A percentile compares a stretch with the other conserved stretches of the same genome.
Conservation (phyloP, 2,797 vertebrate species). For the Acomys russatus region DNA sequence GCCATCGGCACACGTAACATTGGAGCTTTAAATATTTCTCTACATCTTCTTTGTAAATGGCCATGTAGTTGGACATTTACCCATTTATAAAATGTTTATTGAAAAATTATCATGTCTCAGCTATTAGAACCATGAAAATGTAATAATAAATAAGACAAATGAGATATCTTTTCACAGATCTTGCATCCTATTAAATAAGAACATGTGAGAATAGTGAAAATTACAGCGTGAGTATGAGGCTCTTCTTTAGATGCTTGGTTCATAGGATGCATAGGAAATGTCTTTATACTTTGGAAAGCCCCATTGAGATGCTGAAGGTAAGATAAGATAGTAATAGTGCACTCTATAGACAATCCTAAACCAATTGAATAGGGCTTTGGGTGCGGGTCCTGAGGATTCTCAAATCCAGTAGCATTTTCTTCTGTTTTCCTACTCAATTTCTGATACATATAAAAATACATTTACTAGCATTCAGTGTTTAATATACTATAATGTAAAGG, state of each 20-base stretch:
- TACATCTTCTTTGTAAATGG: not conserved
- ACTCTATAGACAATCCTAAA: not conserved
- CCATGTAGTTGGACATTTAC: not conserved
- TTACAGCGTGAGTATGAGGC: not conserved
- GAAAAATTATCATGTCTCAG: not conserved
- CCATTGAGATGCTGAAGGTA: not conserved
- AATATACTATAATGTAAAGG: not conserved
- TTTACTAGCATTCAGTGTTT: not conserved
- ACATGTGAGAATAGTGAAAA: not conserved
- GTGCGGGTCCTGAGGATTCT: not conserved
- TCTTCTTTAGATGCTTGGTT: not conserved
- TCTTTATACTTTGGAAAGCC: not conserved
- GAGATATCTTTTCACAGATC: not conserved
- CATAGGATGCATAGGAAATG: not conserved
- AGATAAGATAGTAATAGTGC: not conserved
- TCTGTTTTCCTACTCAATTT: conserved; percentile 25
- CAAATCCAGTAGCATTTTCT: not conserved
- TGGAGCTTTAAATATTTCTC: not conserved
- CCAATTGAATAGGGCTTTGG: not conserved
- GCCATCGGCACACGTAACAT: fast-evolving
- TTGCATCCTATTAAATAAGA: not conserved
- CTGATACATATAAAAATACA: not conserved
- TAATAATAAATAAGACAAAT: not conserved
- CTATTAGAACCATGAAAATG: not conserved
- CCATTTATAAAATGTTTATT: not conserved